Evolutionary conservation across 2,797 vertebrate species (phyloP).

Genomic region (Gallinago nigripennis): DNA sequence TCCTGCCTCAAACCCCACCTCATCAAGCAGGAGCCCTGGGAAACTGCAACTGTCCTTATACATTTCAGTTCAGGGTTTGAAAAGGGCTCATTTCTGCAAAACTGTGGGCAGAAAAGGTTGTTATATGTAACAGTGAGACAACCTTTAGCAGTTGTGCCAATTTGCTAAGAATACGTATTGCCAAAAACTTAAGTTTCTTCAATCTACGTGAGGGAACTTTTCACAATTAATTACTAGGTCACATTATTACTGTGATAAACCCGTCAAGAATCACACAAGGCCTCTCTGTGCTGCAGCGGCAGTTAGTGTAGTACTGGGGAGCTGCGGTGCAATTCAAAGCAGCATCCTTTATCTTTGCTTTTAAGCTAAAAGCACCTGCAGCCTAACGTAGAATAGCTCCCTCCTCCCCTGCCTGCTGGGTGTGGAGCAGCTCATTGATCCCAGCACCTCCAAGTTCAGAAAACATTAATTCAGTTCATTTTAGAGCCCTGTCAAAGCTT

Average conservation of each 20-base stretch:
- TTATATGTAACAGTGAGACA: background rate
- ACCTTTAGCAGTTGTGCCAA: background rate
- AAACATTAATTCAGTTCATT: background rate
- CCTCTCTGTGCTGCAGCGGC: background rate
- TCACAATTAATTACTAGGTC: background rate
- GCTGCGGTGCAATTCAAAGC: background rate
- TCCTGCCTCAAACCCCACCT: background rate
- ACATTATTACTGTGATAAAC: background rate
- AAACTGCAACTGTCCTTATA: background rate
- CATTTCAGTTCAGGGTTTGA: background rate
- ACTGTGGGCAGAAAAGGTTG: background rate
- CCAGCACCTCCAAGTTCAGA: background rate
- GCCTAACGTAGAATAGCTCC: background rate
- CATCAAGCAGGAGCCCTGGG: background rate
- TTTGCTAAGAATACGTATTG: background rate
- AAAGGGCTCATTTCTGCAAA: background rate
- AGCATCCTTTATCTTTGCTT: background rate
- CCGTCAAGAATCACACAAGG: accelerated
- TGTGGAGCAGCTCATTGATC: background rate
- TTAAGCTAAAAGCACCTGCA: background rate
- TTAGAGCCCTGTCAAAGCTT: background rate
- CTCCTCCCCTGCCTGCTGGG: background rate
- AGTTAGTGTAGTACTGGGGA: background rate
- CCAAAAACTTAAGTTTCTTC: background rate
- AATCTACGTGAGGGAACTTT: background rate